phyloP scores from a whole-genome alignment of 2,797 vertebrate genomes.

The Cyprinodon diabolis region DNA sequence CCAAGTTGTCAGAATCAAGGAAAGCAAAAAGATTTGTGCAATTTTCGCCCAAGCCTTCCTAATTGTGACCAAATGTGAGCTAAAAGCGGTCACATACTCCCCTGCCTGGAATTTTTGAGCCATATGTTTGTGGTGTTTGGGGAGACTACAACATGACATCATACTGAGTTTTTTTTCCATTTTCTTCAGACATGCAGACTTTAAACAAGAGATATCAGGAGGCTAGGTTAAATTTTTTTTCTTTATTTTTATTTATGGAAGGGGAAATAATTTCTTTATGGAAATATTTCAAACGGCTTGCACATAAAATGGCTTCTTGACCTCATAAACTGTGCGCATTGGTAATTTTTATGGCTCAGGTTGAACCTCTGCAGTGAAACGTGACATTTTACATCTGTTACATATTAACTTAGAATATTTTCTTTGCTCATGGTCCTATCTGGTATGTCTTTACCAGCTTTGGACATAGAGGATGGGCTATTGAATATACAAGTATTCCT shows the following conservation, averaged over 20 bases:
- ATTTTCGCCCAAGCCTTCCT: slow-evolving; percentile 21
- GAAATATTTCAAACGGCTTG: background rate
- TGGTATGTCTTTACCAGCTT: background rate
- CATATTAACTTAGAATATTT: background rate
- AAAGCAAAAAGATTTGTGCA: slow-evolving; percentile 10
- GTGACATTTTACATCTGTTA: slow-evolving; percentile 5
- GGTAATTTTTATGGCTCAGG: background rate
- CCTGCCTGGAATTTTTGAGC: slow-evolving; percentile 41
- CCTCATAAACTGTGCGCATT: background rate
- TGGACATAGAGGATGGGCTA: background rate
- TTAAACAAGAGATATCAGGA: slow-evolving; percentile 52
- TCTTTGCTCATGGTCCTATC: background rate
- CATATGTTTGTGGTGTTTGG: slow-evolving; percentile 55
- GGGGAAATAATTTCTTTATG: background rate
- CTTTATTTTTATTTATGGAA: background rate
- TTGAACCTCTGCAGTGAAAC: background rate
- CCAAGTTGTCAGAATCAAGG: slow-evolving; percentile 17
- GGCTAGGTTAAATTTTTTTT: slow-evolving; percentile 28
- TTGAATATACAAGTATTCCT: background rate
- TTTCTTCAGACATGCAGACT: slow-evolving; percentile 41
- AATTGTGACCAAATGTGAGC: slow-evolving; percentile 47
- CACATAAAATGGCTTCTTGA: background rate
- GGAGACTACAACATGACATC: slow-evolving; percentile 61
- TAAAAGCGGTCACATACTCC: slow-evolving; percentile 26
- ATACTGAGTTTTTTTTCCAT: slow-evolving; percentile 55